A percentile compares a stretch with the other conserved stretches of the same genome.
phyloP scores from a whole-genome alignment of 1,140 invertebrate genomes.

The Papilio polyxenes region DNA sequence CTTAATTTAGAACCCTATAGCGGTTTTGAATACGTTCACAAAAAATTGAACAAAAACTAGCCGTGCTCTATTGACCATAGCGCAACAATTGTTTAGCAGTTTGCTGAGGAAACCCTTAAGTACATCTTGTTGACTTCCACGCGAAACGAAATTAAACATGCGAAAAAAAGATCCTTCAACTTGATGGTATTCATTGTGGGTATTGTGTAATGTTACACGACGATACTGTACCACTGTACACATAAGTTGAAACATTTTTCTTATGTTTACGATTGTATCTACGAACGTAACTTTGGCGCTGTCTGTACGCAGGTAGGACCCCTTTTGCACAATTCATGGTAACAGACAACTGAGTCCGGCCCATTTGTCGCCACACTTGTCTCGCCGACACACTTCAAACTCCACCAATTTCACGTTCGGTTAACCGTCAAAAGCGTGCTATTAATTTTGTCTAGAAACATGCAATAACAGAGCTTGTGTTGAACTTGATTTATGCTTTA shows the following conservation, averaged over 20 bases:
- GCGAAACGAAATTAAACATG: constrained; percentile 70
- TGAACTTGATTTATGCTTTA: constrained; percentile 47
- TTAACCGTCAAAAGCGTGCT: constrained; percentile 71
- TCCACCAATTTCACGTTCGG: constrained; percentile 74
- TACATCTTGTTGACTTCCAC: constrained; percentile 78
- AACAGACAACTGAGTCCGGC: constrained; percentile 57
- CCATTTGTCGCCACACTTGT: constrained; percentile 72
- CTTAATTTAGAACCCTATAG: constrained; percentile 58
- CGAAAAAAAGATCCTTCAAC: constrained; percentile 75
- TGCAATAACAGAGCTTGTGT: constrained; percentile 61
- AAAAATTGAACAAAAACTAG: constrained; percentile 65
- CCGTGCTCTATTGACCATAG: constrained; percentile 76
- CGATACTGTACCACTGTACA: constrained; percentile 51
- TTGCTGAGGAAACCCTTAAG: constrained; percentile 70
- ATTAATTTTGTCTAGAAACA: constrained; percentile 74
- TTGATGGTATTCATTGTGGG: constrained; percentile 75
- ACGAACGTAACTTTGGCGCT: constrained; percentile 32
- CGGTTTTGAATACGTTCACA: constrained; percentile 51
- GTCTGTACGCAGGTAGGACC: constrained; percentile 73
- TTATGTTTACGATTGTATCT: constrained; percentile 23
- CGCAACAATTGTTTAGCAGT: constrained; percentile 79
- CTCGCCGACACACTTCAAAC: constrained; percentile 66
- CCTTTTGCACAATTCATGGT: constrained; percentile 78
- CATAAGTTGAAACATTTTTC: constrained; percentile 34
- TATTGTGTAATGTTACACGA: constrained; percentile 78